Evolutionary conservation across 2,888 invertebrate genomes (phyloP).

Genomic region (Nemotelus nigrinus): DNA sequence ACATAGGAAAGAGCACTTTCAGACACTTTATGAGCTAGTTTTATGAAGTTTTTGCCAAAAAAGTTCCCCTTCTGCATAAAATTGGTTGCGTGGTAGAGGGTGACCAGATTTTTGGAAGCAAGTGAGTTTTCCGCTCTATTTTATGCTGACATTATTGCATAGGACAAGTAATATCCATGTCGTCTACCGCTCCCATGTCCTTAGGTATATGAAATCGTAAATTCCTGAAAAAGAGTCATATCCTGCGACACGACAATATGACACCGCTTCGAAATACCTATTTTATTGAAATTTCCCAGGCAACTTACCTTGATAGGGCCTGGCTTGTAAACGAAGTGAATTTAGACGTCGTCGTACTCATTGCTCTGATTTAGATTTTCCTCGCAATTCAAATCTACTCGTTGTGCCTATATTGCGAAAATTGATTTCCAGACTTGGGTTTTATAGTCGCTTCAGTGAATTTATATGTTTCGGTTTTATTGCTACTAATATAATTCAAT

Average conservation of each 20-base stretch:
- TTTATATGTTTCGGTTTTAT: slow-evolving; percentile 18
- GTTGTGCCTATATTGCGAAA: background rate
- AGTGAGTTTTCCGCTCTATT: slow-evolving; percentile 17
- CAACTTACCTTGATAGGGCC: slow-evolving; percentile 6
- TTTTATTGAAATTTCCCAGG: slow-evolving; percentile 9
- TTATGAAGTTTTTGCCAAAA: background rate
- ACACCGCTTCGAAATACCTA: slow-evolving; percentile 14
- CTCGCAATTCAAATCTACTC: background rate
- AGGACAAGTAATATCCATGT: background rate
- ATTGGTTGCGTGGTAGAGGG: no score
- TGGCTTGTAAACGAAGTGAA: background rate
- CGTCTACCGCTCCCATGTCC: background rate
- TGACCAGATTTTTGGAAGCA: background rate
- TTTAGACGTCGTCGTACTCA: background rate
- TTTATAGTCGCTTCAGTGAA: background rate
- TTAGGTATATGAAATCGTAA: slow-evolving; percentile 36
- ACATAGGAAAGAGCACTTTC: background rate
- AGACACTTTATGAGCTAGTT: background rate
- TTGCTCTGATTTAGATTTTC: background rate
- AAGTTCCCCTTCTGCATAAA: no score
- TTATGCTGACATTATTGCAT: slow-evolving; percentile 29
- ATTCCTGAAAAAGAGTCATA: slow-evolving; percentile 30
- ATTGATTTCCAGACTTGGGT: slow-evolving; percentile 7
- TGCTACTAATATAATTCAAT: slow-evolving; percentile 9
- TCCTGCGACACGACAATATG: slow-evolving; percentile 33